Evolutionary conservation across 2,113 vertebrate genomes (phyloP).

Genomic region (Quiscalus mexicanus): DNA sequence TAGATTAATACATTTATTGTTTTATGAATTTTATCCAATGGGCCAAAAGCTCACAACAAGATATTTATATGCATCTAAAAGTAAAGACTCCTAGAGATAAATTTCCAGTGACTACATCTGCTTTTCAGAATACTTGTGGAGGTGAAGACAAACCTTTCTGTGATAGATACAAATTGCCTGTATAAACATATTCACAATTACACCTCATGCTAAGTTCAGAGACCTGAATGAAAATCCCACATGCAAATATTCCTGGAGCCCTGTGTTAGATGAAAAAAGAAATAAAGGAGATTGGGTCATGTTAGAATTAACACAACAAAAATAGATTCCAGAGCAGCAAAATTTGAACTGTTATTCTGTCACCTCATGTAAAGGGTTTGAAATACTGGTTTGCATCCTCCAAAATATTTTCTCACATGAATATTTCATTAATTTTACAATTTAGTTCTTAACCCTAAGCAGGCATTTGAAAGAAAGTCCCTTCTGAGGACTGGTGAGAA

Average conservation of each 20-base stretch:
- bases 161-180: neutral
- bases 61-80: neutral
- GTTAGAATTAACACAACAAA: neutral
- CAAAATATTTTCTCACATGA: neutral
- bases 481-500: neutral
- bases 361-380: neutral
- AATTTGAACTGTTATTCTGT: neutral
- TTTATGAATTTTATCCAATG: neutral
- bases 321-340: neutral
- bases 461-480: neutral
- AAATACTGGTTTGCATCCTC: neutral
- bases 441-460: neutral
- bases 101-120: neutral
- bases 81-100: neutral
- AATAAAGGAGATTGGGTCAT: neutral
- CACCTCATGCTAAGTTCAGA: neutral
- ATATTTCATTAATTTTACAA: neutral
- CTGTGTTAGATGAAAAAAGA: neutral
- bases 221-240: neutral
- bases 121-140: neutral
- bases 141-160: neutral
- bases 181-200: neutral
- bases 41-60: neutral
- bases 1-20: neutral
- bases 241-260: neutral